Evolutionary conservation across 2,888 invertebrate genomes (phyloP).

Genomic region (Cantharis lateralis): DNA sequence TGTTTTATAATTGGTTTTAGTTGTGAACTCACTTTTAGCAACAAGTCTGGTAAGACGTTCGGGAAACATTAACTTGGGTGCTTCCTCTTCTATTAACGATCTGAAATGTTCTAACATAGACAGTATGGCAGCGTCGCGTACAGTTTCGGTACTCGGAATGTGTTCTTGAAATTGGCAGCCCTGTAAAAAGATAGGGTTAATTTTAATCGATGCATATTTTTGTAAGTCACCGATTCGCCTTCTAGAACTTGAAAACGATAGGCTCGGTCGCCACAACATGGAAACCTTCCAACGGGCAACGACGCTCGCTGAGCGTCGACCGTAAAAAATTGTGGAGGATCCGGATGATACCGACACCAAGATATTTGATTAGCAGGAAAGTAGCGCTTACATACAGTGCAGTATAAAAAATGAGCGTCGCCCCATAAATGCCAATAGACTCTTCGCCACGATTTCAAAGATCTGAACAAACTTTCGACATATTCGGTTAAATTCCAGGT

Average conservation of each 20-base stretch:
- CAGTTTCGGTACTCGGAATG: slow-evolving; percentile 65
- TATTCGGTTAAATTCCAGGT: slow-evolving; percentile 83
- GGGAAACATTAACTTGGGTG: slow-evolving; percentile 70
- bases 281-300: slow-evolving; percentile 72
- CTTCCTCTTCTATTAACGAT: slow-evolving; percentile 65
- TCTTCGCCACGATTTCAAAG: slow-evolving; percentile 81
- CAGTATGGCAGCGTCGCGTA: slow-evolving; percentile 70
- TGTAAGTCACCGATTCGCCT: slow-evolving; percentile 52
- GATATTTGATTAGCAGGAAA: slow-evolving; percentile 79
- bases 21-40: slow-evolving; percentile 59
- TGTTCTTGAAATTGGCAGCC: slow-evolving; percentile 79
- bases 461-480: slow-evolving; percentile 74
- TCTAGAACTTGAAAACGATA: slow-evolving; percentile 77
- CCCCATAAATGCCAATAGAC: slow-evolving; percentile 95
- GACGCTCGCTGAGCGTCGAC: slow-evolving; percentile 68
- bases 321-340: slow-evolving; percentile 74
- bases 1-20: background rate
- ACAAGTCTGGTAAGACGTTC: slow-evolving; percentile 71
- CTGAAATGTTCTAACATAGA: slow-evolving; percentile 63
- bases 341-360: slow-evolving; percentile 84
- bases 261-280: slow-evolving; percentile 87
- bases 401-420: slow-evolving; percentile 84
- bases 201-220: background rate
- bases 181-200: background rate
- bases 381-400: slow-evolving; percentile 76